Conservation (phyloP, 1,140 invertebrate genomes). For the Eueides isabella region DNA sequence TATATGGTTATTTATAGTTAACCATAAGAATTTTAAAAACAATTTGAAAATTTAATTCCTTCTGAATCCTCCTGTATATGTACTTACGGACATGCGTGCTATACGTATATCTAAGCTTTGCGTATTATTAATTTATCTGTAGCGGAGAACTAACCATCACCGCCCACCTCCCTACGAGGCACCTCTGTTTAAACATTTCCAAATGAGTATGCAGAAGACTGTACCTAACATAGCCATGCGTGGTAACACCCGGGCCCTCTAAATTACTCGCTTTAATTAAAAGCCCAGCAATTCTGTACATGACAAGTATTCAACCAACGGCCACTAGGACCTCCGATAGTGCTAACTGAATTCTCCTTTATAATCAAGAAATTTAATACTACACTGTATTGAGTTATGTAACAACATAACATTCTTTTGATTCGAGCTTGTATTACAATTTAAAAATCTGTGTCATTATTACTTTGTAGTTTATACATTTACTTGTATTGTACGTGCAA, state of each 20-base stretch:
- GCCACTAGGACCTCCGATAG: constrained; percentile 62
- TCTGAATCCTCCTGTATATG: constrained; percentile 38
- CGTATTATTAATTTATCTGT: constrained; percentile 80
- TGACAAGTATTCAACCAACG: constrained; percentile 73
- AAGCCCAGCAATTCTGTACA: constrained; percentile 76
- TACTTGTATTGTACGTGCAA: neutral
- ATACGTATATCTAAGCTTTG: constrained; percentile 60
- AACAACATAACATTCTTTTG: neutral
- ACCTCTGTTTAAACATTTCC: constrained; percentile 77
- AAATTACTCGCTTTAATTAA: constrained; percentile 80
- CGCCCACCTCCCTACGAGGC: constrained; percentile 45
- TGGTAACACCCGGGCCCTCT: constrained; percentile 60
- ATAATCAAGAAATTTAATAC: constrained; percentile 15
- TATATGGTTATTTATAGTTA: too few relatives aligned
- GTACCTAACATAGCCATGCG: constrained; percentile 65
- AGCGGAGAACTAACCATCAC: constrained; percentile 75
- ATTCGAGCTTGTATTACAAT: neutral
- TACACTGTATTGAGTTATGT: neutral
- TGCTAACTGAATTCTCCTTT: constrained; percentile 60
- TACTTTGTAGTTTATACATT: neutral
- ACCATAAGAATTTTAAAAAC: neutral
- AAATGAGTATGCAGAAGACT: constrained; percentile 79
- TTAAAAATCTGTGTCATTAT: neutral
- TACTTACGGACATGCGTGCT: constrained; percentile 68
- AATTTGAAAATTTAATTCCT: constrained; percentile 32